These are phyloP conservation scores for Ylistrum balloti DNA, from an alignment of 1,140 invertebrate species.

Conservation along the genomic window DNA sequence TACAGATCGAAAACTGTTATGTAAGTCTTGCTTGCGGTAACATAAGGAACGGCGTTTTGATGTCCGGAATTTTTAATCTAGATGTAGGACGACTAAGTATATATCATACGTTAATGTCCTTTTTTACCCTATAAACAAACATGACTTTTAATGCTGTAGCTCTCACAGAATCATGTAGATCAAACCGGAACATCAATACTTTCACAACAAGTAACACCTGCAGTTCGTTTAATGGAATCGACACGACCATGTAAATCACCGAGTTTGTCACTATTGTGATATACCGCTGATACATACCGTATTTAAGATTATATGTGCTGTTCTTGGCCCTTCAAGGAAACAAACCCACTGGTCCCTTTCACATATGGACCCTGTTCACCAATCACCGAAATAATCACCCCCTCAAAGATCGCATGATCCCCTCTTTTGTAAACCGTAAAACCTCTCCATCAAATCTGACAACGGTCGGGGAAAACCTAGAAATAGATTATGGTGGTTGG, in stretches of 20 bases:
- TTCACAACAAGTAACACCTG: background rate
- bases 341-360: background rate
- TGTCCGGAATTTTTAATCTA: too few species aligned
- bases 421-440: background rate
- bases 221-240: background rate
- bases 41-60: too few species aligned
- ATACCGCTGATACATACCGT: background rate
- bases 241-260: background rate
- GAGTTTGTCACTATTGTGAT: background rate
- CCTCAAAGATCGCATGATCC: background rate
- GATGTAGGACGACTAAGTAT: too few species aligned
- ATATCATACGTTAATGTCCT: too few species aligned
- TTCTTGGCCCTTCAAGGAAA: background rate
- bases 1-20: too few species aligned
- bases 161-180: too few species aligned
- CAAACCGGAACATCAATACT: background rate
- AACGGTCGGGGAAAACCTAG: background rate
- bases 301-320: background rate
- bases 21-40: too few species aligned
- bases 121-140: too few species aligned
- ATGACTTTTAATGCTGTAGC: too few species aligned
- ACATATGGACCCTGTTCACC: background rate
- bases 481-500: slow-evolving; percentile 38
- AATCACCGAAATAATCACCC: background rate
- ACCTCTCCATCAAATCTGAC: slow-evolving; percentile 32